Conservation (phyloP, 1,140 invertebrate species). For the Thaumatotibia leucotreta region DNA sequence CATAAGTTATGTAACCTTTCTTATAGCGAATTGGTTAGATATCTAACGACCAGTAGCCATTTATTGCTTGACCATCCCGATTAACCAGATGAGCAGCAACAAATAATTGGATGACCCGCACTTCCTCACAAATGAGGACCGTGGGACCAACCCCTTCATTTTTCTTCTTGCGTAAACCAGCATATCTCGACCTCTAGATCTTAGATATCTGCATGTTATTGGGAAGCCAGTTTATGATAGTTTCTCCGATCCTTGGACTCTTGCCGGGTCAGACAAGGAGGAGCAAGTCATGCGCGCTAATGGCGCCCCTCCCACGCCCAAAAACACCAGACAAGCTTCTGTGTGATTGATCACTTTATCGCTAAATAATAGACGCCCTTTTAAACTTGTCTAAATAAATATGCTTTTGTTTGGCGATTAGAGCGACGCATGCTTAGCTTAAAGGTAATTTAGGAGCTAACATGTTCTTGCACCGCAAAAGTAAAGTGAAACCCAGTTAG, state of each 20-base stretch:
- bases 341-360: constrained; percentile 12
- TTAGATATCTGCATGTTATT: too few species aligned
- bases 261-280: too few species aligned
- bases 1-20: not conserved
- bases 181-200: too few species aligned
- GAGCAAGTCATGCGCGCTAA: constrained; percentile 49
- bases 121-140: not conserved
- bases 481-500: too few species aligned
- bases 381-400: not conserved
- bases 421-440: too few species aligned
- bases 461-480: too few species aligned
- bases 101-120: not conserved
- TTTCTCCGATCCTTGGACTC: too few species aligned
- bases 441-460: too few species aligned
- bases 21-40: not conserved
- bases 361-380: constrained; percentile 11
- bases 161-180: too few species aligned
- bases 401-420: not conserved
- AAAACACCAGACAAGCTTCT: not conserved
- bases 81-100: not conserved
- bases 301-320: constrained; percentile 18
- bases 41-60: not conserved
- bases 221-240: too few species aligned
- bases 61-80: not conserved
- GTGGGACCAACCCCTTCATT: not conserved